Evolutionary conservation across 2,888 invertebrate species (phyloP).

Genomic region (Cosmia trapezina): DNA sequence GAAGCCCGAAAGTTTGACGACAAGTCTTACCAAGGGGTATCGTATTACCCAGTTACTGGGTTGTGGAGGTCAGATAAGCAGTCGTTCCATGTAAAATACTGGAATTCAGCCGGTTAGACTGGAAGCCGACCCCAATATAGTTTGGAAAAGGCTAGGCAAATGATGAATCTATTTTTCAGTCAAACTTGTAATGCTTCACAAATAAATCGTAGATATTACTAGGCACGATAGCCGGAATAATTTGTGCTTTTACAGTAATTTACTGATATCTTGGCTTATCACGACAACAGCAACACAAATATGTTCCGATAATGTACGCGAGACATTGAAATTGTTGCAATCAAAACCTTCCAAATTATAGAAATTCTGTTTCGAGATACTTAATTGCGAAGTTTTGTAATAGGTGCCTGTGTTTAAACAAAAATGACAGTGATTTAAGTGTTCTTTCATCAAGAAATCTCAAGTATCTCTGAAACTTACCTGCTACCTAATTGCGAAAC

Average conservation of each 20-base stretch:
- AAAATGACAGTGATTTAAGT: neutral
- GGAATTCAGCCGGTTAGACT: too few relatives aligned
- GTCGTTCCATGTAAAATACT: too few relatives aligned
- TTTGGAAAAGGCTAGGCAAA: too few relatives aligned
- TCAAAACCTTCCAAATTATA: neutral
- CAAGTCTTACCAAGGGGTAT: too few relatives aligned
- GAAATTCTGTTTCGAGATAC: neutral
- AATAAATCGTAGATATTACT: too few relatives aligned
- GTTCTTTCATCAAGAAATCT: neutral
- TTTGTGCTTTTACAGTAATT: neutral
- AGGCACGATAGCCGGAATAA: neutral
- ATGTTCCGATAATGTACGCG: neutral
- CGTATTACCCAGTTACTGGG: too few relatives aligned
- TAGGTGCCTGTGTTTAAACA: neutral
- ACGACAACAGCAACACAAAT: neutral
- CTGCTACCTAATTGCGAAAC: too few relatives aligned
- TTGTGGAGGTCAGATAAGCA: too few relatives aligned
- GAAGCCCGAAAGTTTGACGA: too few relatives aligned
- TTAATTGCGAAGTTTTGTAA: neutral
- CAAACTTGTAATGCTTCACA: neutral
- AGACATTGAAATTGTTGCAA: neutral
- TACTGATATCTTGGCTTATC: neutral
- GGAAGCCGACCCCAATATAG: too few relatives aligned
- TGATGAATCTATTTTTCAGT: neutral
- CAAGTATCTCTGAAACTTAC: neutral